These are phyloP conservation scores for Ellobius talpinus DNA, from an alignment of 2,113 vertebrate species.

Conservation along the genomic window DNA sequence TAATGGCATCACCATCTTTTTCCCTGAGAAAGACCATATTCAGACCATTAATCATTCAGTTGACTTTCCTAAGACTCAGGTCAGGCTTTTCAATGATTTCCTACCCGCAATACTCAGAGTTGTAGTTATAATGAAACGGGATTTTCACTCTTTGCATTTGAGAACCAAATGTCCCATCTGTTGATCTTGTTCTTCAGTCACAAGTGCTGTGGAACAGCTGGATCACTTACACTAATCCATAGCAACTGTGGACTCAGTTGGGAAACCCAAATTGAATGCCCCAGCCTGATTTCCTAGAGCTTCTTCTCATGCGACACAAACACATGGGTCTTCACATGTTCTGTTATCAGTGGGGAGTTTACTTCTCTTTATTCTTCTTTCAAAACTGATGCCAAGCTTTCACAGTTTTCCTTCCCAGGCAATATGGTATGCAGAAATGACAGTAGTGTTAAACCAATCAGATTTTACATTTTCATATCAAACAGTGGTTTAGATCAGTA, in stretches of 20 bases:
- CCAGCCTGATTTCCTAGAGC: background rate
- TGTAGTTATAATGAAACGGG: background rate
- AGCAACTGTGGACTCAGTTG: background rate
- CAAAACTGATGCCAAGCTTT: background rate
- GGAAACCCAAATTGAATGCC: background rate
- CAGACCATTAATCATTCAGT: background rate
- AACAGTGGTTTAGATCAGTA: background rate
- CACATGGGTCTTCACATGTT: background rate
- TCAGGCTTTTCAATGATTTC: background rate
- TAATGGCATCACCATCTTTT: background rate
- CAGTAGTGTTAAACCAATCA: background rate
- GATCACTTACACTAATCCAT: background rate
- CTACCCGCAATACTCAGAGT: background rate
- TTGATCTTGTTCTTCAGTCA: background rate
- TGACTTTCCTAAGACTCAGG: background rate
- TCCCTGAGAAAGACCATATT: too few species aligned
- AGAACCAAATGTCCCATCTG: background rate
- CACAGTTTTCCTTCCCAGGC: background rate
- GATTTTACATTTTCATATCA: background rate
- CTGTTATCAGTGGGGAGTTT: background rate
- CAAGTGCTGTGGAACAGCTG: background rate
- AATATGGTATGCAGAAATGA: background rate
- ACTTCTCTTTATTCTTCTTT: background rate
- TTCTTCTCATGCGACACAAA: background rate
- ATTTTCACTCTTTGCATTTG: background rate